Evolutionary conservation across 2,113 vertebrate species (phyloP).

Genomic region (Probosciger aterrimus): DNA sequence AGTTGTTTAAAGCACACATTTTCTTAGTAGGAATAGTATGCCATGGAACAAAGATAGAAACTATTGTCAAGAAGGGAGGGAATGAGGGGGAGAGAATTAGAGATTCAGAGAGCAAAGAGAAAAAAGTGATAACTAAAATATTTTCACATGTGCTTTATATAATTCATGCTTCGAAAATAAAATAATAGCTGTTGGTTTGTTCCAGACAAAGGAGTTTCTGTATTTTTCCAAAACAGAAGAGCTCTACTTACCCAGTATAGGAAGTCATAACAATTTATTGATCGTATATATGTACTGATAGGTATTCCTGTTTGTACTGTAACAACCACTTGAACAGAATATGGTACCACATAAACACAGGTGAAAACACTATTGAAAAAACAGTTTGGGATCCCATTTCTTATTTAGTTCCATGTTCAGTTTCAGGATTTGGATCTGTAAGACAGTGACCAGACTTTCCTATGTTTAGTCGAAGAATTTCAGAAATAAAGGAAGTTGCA

Average conservation of each 20-base stretch:
- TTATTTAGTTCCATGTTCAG: background rate
- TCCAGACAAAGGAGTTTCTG: background rate
- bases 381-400: background rate
- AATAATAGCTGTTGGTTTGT: background rate
- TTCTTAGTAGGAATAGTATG: background rate
- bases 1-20: background rate
- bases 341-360: background rate
- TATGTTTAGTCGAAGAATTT: background rate
- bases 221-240: background rate
- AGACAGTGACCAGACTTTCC: background rate
- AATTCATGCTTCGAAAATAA: background rate
- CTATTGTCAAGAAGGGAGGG: background rate
- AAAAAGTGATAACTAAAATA: slow-evolving; percentile 4
- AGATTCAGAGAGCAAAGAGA: background rate
- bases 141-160: background rate
- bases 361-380: background rate
- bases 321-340: background rate
- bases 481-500: background rate
- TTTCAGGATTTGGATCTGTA: background rate
- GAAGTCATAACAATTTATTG: background rate
- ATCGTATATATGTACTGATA: background rate
- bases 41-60: background rate
- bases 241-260: background rate
- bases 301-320: background rate
- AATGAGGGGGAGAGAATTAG: slow-evolving; percentile 1